Evolutionary conservation across 2,113 vertebrate species (phyloP).

Genomic region (Pluvialis apricaria): DNA sequence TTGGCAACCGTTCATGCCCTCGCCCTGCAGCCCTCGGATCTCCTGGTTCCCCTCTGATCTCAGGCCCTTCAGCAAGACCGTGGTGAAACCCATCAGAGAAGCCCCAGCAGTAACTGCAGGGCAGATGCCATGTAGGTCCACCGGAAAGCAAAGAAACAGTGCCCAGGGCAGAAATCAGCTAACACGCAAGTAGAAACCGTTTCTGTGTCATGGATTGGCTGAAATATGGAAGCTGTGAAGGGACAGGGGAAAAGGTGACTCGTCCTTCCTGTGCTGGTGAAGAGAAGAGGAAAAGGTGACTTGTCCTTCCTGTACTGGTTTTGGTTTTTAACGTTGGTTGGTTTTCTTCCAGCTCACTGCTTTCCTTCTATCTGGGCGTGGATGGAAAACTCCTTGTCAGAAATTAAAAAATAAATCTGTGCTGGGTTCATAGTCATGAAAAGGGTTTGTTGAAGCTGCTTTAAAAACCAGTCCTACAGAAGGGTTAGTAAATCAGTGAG

Average conservation of each 20-base stretch:
- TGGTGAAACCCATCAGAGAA: background rate
- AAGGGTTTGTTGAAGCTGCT: background rate
- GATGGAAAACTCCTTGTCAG: background rate
- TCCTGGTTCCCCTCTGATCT: background rate
- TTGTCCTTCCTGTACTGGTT: background rate
- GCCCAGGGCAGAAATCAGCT: background rate
- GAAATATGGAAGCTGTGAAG: background rate
- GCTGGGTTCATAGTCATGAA: background rate
- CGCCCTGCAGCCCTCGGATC: background rate
- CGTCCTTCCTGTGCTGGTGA: background rate
- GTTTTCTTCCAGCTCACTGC: background rate
- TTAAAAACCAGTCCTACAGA: background rate
- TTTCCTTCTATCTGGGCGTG: background rate
- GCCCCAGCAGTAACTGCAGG: background rate
- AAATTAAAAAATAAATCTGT: background rate
- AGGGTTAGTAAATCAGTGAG: background rate
- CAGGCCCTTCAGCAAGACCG: background rate
- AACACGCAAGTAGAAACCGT: background rate
- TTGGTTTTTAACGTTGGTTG: background rate
- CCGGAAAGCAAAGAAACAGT: background rate
- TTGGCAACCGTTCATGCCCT: fast-evolving
- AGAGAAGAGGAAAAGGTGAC: background rate
- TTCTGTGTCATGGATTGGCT: background rate
- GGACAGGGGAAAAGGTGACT: background rate
- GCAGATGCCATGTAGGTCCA: background rate